Evolutionary conservation across 2,113 vertebrate species (phyloP).

Genomic region (Anas platyrhynchos): DNA sequence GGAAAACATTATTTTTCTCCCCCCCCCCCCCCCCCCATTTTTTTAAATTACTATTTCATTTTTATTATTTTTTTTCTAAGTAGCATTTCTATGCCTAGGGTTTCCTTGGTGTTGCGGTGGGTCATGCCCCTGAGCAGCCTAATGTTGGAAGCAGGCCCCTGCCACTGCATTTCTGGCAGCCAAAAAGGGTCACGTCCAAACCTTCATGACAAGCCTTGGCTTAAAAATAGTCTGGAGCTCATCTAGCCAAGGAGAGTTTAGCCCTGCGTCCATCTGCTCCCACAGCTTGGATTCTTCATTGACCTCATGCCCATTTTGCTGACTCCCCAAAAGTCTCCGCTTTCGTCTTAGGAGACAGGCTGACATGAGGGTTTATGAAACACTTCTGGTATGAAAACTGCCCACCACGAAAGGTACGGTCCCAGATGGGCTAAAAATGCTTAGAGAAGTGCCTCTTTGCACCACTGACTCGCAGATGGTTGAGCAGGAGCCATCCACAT

Average conservation of each 20-base stretch:
- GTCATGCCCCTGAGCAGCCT: background rate
- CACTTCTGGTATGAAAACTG: background rate
- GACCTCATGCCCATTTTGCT: background rate
- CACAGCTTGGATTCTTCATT: background rate
- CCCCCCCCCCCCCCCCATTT: background rate
- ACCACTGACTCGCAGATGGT: background rate
- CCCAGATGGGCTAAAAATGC: too few relatives aligned
- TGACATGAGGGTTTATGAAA: background rate
- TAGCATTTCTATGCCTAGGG: background rate
- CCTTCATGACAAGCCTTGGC: background rate
- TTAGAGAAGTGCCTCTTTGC: background rate
- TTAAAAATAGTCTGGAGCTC: background rate
- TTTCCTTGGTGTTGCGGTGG: background rate
- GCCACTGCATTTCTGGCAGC: background rate
- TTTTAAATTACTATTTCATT: background rate
- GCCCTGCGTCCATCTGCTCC: background rate
- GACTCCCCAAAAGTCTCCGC: background rate
- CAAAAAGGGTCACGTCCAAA: background rate
- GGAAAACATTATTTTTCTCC: background rate
- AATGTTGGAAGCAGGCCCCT: background rate
- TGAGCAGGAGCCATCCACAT: background rate
- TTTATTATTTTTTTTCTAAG: background rate
- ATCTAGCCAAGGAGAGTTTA: too few relatives aligned
- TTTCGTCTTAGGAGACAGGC: background rate
- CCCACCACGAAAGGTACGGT: background rate